Evolutionary conservation across 2,888 invertebrate genomes (phyloP).

Genomic region (Leptogaster cylindrica): DNA sequence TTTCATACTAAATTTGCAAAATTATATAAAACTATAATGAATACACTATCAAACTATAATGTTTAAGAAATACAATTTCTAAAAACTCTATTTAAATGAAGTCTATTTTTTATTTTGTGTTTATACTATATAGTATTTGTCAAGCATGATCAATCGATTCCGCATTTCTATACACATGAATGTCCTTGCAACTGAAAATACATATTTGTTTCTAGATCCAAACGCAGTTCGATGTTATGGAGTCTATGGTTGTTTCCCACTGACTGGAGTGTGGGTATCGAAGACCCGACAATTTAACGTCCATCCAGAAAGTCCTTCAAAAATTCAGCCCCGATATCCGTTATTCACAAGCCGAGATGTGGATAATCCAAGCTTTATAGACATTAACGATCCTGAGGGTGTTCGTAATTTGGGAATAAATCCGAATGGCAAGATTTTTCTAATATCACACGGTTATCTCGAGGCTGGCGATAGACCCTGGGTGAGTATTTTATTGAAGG

Average conservation of each 20-base stretch:
- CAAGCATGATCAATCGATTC: too few species aligned
- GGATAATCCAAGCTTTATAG: slow-evolving; percentile 67
- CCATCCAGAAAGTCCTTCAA: slow-evolving; percentile 76
- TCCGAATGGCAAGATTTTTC: slow-evolving; percentile 70
- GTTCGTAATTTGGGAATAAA: slow-evolving; percentile 70
- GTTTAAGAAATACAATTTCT: too few species aligned
- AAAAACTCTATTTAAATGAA: too few species aligned
- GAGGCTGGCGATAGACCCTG: slow-evolving; percentile 82
- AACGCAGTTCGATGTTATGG: slow-evolving; percentile 68
- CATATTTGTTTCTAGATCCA: slow-evolving; percentile 3
- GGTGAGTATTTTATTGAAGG: slow-evolving; percentile 66
- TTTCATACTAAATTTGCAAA: too few species aligned
- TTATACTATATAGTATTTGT: too few species aligned
- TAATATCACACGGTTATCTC: slow-evolving; percentile 86
- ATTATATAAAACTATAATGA: too few species aligned
- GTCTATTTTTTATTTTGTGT: too few species aligned
- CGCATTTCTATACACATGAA: too few species aligned
- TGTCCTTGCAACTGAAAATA: too few species aligned
- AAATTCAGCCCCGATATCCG: slow-evolving; percentile 66
- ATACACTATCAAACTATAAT: too few species aligned
- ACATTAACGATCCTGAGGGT: slow-evolving; percentile 71
- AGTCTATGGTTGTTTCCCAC: slow-evolving; percentile 81
- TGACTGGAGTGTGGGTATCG: slow-evolving; percentile 79
- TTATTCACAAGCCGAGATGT: slow-evolving; percentile 65
- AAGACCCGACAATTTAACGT: slow-evolving; percentile 79